These are phyloP conservation scores for Equus quagga DNA, from an alignment of 2,113 vertebrate genomes.

Conservation along the genomic window DNA sequence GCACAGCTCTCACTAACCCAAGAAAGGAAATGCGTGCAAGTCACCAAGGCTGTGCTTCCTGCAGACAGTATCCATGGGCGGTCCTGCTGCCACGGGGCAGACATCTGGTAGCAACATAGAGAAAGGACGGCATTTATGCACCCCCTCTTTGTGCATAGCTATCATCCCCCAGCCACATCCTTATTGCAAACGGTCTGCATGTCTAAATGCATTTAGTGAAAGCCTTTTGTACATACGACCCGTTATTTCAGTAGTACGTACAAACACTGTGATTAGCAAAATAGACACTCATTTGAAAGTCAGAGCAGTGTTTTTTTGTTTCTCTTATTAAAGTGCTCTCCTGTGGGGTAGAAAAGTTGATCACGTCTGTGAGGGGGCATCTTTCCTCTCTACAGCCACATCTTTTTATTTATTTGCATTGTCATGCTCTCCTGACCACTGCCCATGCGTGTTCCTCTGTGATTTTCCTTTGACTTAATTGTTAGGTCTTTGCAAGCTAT, in stretches of 20 bases:
- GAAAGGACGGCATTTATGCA: background rate
- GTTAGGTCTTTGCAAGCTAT: rapidly evolving
- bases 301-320: background rate
- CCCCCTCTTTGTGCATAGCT: rapidly evolving
- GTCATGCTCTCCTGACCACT: background rate
- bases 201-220: background rate
- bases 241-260: rapidly evolving
- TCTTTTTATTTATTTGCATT: background rate
- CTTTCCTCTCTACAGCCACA: background rate
- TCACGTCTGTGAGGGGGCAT: background rate
- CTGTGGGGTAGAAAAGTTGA: background rate
- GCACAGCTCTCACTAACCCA: background rate
- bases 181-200: background rate
- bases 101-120: no score
- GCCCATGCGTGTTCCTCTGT: no score
- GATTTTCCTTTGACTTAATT: background rate
- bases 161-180: rapidly evolving
- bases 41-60: background rate
- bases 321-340: background rate
- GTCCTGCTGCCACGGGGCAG: background rate
- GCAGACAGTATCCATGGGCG: background rate
- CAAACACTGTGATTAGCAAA: background rate
- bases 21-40: no score
- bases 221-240: background rate
- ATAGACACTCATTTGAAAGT: background rate